A percentile compares a stretch with the other conserved stretches of the same genome.
These are phyloP conservation scores for Mormoops blainvillei DNA, from an alignment of 2,113 vertebrate species.

Conservation along the genomic window DNA sequence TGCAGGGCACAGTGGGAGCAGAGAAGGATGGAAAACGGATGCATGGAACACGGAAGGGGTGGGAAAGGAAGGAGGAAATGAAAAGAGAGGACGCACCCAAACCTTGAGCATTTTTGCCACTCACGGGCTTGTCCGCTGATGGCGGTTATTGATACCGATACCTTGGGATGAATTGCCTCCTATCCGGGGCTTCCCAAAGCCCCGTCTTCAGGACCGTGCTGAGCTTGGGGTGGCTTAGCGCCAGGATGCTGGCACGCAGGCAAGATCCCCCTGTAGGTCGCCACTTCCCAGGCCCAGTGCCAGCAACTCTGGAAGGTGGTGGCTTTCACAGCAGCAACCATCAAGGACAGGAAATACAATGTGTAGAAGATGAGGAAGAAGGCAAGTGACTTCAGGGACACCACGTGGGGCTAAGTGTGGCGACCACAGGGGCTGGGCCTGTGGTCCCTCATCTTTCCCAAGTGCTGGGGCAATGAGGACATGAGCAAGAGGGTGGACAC, in stretches of 20 bases:
- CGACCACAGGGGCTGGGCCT: neutral
- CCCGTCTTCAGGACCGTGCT: slow-evolving; percentile 26
- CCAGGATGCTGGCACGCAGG: slow-evolving; percentile 62
- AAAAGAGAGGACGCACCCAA: neutral
- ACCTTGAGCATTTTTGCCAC: neutral
- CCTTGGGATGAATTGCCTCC: neutral
- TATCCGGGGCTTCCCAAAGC: neutral
- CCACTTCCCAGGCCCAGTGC: slow-evolving; percentile 41
- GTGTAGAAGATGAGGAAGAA: slow-evolving; percentile 61
- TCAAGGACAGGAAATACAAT: slow-evolving; percentile 40
- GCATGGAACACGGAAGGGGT: no score
- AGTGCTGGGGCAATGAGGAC: slow-evolving; percentile 44
- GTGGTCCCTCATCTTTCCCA: neutral
- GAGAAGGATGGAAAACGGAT: neutral
- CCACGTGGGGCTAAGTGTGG: slow-evolving; percentile 37
- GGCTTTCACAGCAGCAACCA: neutral
- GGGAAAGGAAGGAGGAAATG: neutral
- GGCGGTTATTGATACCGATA: neutral
- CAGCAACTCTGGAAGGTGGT: neutral
- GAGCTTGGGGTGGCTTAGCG: slow-evolving; percentile 60
- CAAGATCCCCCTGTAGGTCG: slow-evolving; percentile 1
- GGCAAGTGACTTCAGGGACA: slow-evolving; percentile 59
- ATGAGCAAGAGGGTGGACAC: slow-evolving; percentile 46
- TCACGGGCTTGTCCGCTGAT: neutral
- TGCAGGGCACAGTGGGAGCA: neutral